Conservation (phyloP, 2,113 vertebrate genomes). For the Jacana jacana region DNA sequence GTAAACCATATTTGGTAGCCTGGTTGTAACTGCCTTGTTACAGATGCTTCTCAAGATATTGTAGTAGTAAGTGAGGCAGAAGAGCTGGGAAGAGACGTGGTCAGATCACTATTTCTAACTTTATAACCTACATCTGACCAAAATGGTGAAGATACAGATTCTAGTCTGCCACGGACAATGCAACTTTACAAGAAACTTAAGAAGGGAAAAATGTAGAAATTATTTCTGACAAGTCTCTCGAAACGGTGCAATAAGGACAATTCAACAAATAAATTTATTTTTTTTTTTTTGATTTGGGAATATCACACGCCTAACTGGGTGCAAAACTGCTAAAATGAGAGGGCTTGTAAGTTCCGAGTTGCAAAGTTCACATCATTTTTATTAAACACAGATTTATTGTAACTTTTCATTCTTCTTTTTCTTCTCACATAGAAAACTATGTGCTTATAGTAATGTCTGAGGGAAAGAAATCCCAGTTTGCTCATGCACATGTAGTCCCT, state of each 20-base stretch:
- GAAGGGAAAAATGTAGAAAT: background rate
- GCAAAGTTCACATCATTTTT: background rate
- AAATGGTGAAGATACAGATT: background rate
- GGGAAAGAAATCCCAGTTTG: background rate
- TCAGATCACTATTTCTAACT: background rate
- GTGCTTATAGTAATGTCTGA: background rate
- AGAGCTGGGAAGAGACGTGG: background rate
- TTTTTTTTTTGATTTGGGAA: background rate
- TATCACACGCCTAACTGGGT: background rate
- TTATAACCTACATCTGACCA: background rate
- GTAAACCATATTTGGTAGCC: background rate
- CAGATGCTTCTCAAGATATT: background rate
- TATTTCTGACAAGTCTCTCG: background rate
- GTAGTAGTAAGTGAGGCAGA: background rate
- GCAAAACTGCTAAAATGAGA: background rate
- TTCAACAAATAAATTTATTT: background rate
- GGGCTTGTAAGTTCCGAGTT: background rate
- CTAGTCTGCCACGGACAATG: background rate
- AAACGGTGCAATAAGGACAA: background rate
- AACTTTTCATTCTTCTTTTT: background rate
- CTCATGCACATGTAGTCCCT: background rate
- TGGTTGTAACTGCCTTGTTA: background rate
- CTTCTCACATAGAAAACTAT: background rate
- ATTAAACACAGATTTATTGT: background rate
- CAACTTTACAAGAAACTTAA: background rate